Conservation (phyloP, 2,113 vertebrate species). For the Passer domesticus region DNA sequence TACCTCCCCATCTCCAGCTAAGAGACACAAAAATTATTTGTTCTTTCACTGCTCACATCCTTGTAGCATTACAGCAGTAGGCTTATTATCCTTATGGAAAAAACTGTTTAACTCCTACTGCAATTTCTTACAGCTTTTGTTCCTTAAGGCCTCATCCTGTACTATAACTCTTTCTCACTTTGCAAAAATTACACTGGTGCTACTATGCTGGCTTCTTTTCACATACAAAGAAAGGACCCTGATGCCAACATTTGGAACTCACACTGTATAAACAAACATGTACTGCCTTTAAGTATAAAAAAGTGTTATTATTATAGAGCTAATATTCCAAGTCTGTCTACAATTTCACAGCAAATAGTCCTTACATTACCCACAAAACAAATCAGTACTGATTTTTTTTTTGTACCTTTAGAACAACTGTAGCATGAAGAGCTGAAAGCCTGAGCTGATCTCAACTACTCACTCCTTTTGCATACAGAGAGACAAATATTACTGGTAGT, state of each 20-base stretch:
- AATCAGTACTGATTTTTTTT: background rate
- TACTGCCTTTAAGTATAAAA: background rate
- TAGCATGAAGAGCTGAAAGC: background rate
- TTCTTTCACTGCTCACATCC: background rate
- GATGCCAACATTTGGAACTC: background rate
- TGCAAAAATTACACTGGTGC: background rate
- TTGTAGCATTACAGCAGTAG: background rate
- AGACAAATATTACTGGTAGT: background rate
- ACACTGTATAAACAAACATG: accelerated
- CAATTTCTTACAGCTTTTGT: background rate
- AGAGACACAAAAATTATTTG: background rate
- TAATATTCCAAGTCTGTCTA: background rate
- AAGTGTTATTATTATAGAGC: background rate
- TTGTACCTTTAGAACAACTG: background rate
- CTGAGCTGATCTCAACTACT: background rate
- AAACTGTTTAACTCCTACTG: background rate
- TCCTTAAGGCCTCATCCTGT: background rate
- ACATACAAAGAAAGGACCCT: background rate
- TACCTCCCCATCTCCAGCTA: background rate
- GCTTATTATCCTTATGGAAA: background rate
- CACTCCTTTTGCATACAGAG: background rate
- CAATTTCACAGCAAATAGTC: background rate
- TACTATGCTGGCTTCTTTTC: background rate
- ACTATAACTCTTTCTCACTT: background rate
- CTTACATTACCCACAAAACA: background rate